phyloP scores from a whole-genome alignment of 2,797 vertebrate genomes.

The Sebastes diploproa region DNA sequence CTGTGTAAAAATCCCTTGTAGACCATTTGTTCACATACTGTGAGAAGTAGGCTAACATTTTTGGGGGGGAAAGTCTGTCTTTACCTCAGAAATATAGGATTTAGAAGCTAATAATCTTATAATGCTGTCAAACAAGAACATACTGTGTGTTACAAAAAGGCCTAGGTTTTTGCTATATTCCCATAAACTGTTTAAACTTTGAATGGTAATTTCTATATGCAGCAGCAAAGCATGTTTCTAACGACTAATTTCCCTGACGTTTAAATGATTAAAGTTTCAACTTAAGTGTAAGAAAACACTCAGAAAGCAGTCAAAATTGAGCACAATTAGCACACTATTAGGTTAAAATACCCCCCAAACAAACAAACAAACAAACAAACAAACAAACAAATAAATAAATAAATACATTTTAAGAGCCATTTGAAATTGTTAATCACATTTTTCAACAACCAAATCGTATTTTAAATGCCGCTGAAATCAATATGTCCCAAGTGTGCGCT shows the following conservation, averaged over 20 bases:
- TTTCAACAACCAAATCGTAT: too few species aligned
- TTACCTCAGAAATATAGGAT: neutral
- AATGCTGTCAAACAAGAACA: neutral
- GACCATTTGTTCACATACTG: neutral
- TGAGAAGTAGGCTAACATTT: neutral
- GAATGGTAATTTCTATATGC: neutral
- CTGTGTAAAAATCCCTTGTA: neutral
- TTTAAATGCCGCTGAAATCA: rapidly evolving
- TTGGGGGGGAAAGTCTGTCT: neutral
- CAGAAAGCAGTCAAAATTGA: too few species aligned
- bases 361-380: neutral
- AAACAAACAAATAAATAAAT: neutral
- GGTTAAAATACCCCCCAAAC: neutral
- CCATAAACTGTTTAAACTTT: neutral
- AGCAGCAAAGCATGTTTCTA: neutral
- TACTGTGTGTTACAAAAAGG: neutral
- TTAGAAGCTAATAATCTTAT: neutral
- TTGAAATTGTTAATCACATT: neutral
- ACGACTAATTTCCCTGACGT: too few species aligned
- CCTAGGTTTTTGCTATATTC: neutral
- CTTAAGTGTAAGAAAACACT: too few species aligned
- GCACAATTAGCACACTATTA: neutral
- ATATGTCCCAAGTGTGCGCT: too few species aligned
- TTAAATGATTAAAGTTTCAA: too few species aligned
- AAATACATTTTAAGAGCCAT: neutral